Conservation (phyloP, 2,888 invertebrate species). For the Acanthococcus lagerstroemiae region DNA sequence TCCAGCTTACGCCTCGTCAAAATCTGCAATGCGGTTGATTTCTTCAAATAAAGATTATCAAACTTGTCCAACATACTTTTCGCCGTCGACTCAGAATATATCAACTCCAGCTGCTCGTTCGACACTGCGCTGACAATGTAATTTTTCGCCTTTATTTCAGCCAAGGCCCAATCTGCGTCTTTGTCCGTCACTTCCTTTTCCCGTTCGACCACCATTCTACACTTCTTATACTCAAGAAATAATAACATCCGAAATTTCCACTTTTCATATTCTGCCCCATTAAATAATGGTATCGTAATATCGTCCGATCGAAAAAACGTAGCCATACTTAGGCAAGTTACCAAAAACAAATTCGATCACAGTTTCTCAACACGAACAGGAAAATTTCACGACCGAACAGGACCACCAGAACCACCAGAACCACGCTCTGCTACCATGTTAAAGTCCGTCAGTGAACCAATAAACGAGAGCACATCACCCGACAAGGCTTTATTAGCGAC, state of each 20-base stretch:
- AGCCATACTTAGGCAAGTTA: not conserved
- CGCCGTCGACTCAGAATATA: not conserved
- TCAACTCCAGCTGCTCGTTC: not conserved
- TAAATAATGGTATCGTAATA: not conserved
- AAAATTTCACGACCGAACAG: not conserved
- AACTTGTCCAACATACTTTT: not conserved
- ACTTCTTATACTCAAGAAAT: not conserved
- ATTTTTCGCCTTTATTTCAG: not conserved
- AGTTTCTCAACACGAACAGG: not conserved
- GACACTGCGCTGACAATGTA: too few relatives aligned
- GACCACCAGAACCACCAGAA: not conserved
- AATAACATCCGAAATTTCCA: not conserved
- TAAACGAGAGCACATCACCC: too few relatives aligned
- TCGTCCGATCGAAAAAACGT: not conserved
- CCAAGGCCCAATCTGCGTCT: not conserved
- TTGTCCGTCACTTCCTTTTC: not conserved
- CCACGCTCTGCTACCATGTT: too few relatives aligned
- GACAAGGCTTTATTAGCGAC: too few relatives aligned
- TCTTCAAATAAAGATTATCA: not conserved
- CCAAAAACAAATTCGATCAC: not conserved
- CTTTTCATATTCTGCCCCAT: not conserved
- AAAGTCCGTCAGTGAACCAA: too few relatives aligned
- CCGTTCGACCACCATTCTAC: not conserved
- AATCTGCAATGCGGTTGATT: not conserved
- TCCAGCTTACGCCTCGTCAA: not conserved